Evolutionary conservation across 2,797 vertebrate genomes (phyloP).

Genomic region (Aphelocoma californica): DNA sequence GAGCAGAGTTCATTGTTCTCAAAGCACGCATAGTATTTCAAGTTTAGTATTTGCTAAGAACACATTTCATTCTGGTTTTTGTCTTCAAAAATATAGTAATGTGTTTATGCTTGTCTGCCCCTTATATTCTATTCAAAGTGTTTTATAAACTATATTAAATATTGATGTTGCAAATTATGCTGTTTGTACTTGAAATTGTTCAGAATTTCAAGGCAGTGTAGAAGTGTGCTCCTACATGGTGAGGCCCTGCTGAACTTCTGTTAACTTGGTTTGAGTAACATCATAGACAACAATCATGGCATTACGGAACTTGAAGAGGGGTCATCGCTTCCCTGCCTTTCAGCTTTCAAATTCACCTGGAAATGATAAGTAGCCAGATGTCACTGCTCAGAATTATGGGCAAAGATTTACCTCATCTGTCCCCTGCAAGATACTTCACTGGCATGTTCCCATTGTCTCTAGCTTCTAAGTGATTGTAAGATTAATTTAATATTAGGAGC

Average conservation of each 20-base stretch:
- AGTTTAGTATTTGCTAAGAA: background rate
- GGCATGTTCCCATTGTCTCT: background rate
- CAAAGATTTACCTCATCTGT: background rate
- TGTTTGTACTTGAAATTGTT: background rate
- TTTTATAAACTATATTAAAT: background rate
- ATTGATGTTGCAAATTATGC: background rate
- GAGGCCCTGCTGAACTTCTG: background rate
- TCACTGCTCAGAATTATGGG: background rate
- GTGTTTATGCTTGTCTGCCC: background rate
- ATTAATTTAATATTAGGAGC: background rate
- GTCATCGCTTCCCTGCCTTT: background rate
- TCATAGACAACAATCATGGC: background rate
- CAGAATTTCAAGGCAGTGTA: background rate
- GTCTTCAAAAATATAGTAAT: background rate
- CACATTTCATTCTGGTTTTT: background rate
- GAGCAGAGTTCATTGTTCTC: background rate
- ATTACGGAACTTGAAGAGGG: background rate
- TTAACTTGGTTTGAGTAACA: background rate
- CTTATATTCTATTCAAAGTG: background rate
- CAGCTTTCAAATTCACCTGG: background rate
- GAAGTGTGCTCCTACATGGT: background rate
- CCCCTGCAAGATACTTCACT: background rate
- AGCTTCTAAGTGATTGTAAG: background rate
- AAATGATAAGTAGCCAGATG: background rate
- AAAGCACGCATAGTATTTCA: background rate